A percentile compares a stretch with the other conserved stretches of the same genome.
phyloP scores from a whole-genome alignment of 1,140 invertebrate species.

The Hetaerina americana region DNA sequence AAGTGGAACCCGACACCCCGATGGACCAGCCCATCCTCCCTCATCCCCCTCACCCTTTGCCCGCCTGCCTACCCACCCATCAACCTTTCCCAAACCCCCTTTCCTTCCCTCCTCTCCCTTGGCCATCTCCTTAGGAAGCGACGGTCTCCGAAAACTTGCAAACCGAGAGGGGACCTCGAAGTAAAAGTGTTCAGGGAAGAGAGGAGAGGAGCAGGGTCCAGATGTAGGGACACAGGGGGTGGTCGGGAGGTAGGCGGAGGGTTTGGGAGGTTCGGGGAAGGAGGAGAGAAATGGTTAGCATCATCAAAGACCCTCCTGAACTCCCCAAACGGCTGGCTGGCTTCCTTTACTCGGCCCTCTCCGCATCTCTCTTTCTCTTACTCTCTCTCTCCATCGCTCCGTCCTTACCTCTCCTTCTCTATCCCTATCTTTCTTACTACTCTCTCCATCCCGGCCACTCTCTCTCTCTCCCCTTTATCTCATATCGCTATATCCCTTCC shows the following conservation, averaged over 20 bases:
- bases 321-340: neutral
- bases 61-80: no score
- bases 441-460: no score
- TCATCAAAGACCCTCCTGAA: neutral
- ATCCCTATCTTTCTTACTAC: no score
- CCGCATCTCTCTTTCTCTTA: no score
- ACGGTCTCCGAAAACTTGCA: neutral
- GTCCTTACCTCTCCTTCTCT: neutral
- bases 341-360: neutral
- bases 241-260: no score
- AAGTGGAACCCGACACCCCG: neutral
- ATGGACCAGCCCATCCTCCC: neutral
- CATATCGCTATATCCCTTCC: no score
- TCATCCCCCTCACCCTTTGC: no score
- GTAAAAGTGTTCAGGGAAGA: neutral
- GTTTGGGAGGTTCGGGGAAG: no score
- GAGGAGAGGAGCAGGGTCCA: neutral
- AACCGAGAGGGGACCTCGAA: neutral
- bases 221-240: neutral
- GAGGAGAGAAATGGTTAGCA: neutral
- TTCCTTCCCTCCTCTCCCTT: no score
- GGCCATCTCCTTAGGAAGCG: neutral
- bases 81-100: no score
- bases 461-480: no score
- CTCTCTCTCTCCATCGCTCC: neutral